Evolutionary conservation across 2,888 invertebrate genomes (phyloP).

Genomic region (Aporophyla nigra): DNA sequence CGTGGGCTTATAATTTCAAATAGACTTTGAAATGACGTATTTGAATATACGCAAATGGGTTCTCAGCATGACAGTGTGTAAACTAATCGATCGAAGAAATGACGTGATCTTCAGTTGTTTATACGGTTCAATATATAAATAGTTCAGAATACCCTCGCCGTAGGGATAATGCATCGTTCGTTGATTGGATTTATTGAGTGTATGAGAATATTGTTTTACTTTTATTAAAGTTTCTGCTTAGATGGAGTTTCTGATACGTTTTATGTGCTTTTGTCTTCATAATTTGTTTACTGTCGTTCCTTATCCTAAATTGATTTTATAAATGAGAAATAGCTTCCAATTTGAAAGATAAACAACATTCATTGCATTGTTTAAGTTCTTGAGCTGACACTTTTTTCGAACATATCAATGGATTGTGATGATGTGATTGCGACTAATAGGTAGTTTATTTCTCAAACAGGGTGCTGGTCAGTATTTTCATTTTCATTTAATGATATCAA

Average conservation of each 20-base stretch:
- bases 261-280: constrained; percentile 13
- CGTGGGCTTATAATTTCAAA: no score
- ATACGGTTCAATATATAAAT: not conserved
- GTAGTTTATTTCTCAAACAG: no score
- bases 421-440: no score
- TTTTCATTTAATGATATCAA: not conserved
- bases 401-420: no score
- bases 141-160: not conserved
- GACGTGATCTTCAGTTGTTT: constrained; percentile 24
- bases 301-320: not conserved
- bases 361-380: no score
- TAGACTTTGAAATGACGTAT: constrained; percentile 19
- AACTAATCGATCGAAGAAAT: constrained; percentile 44
- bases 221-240: constrained; percentile 16
- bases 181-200: not conserved
- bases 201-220: not conserved
- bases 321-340: no score
- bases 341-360: no score
- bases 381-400: no score
- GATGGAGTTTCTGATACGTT: constrained; percentile 3
- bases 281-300: not conserved
- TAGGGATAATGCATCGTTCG: constrained; percentile 1
- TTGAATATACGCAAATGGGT: constrained; percentile 37
- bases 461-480: not conserved
- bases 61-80: constrained; percentile 28